Evolutionary conservation across 1,140 invertebrate genomes (phyloP).

Genomic region (Steinernema feltiae): DNA sequence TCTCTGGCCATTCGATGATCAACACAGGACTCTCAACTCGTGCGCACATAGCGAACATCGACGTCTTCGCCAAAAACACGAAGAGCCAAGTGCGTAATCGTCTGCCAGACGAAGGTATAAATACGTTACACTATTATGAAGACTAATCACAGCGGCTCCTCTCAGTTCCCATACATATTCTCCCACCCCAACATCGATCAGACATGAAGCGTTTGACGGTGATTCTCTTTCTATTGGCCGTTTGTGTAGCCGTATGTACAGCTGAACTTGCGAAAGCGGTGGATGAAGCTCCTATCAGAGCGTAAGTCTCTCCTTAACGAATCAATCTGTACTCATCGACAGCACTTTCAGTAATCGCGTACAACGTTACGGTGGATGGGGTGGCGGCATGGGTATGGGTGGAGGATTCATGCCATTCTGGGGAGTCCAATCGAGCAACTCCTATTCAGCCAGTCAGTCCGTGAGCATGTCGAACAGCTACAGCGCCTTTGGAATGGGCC

Average conservation of each 20-base stretch:
- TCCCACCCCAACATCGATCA: background rate
- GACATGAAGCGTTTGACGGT: background rate
- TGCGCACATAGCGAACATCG: background rate
- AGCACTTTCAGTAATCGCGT: background rate
- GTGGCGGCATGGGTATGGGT: background rate
- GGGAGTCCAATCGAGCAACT: constrained; percentile 8
- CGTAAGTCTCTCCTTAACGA: background rate
- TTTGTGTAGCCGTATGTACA: background rate
- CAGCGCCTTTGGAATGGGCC: constrained; percentile 7
- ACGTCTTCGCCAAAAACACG: constrained; percentile 11
- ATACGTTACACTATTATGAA: background rate
- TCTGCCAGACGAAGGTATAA: background rate
- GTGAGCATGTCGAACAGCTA: background rate
- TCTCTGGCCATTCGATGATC: background rate
- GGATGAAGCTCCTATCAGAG: background rate
- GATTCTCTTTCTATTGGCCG: background rate
- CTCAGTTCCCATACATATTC: background rate
- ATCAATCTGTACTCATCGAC: background rate
- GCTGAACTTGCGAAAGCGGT: background rate
- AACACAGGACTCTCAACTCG: background rate
- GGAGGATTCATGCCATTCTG: background rate
- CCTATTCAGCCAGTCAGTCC: background rate
- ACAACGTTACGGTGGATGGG: background rate
- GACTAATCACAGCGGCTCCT: background rate
- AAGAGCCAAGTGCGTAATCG: background rate